Conservation (phyloP, 2,888 invertebrate species). For the Quadroppia sp. region DNA sequence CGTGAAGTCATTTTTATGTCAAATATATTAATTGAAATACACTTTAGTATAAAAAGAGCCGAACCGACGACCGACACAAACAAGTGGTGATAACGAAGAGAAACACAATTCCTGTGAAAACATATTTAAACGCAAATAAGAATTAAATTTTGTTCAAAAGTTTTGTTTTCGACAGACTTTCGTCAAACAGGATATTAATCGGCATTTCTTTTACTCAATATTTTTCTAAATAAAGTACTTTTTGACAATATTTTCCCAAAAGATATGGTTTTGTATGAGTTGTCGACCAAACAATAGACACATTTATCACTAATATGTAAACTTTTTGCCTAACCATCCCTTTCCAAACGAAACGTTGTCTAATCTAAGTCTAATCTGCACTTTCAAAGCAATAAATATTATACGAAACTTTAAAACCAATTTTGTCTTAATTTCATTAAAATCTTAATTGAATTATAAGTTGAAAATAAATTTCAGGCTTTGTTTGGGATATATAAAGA, state of each 20-base stretch:
- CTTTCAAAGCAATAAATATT: too few relatives aligned
- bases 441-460: conserved; percentile 17
- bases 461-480: not conserved
- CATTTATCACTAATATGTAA: conserved; percentile 10
- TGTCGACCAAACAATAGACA: not conserved
- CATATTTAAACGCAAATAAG: too few relatives aligned
- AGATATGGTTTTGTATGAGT: not conserved
- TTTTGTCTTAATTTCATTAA: not conserved
- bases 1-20: not conserved
- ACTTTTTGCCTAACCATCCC: too few relatives aligned
- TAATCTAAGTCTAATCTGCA: too few relatives aligned
- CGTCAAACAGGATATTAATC: not conserved
- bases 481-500: not conserved
- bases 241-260: not conserved
- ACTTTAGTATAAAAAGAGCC: not conserved
- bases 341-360: too few relatives aligned
- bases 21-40: not conserved
- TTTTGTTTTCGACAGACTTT: too few relatives aligned
- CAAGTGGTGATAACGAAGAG: not conserved
- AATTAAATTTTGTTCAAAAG: not conserved
- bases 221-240: too few relatives aligned
- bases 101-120: not conserved
- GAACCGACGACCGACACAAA: not conserved
- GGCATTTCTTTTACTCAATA: too few relatives aligned
- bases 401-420: too few relatives aligned